Evolutionary conservation across 2,113 vertebrate genomes (phyloP), one percentile per base, ranked within the genome.

Genomic region (Megaptera novaeangliae): DNA sequence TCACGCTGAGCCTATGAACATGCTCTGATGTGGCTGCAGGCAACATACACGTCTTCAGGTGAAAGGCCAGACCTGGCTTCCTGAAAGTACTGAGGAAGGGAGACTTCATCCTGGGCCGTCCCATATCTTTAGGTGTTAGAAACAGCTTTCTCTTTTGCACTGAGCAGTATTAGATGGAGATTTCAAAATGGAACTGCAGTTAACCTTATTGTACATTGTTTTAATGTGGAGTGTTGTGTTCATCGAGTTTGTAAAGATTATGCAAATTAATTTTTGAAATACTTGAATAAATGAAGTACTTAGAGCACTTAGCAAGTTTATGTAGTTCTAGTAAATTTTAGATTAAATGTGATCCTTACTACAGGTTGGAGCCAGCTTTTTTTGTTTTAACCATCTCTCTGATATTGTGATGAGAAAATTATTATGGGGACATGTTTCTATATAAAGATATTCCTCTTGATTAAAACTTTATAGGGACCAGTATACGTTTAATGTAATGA

Each of bases 11-110:
- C 34, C 41, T 49, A 23, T 31, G 7, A 20, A 49, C 57, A 27
- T 15, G 21, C n/a, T 21, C 13, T 8, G 1, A 7, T 5, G 0
- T 11, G 63, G 27, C 39, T 14, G 25, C 31, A 27, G 8, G 8
- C n/a, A 4, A 6, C 46, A 15, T 25, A 13, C 15, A 6, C 59
- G 10, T 55, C 59, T 21, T 17, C 44, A 10, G 57, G 20, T 6
- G 6, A n/a, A 36, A 52, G 55, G n/a, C 44, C 57, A 39, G 75
- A 49, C 46, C 61, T 82, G 6, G 29, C 57, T 57, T 57, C 34
- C 4, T 21, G 31, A 31, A 34, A 13, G 9, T 34, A 9, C 46
- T 23, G 49, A 3, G 27, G 46, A 13, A 49, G 68, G 34, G 31
- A 2, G 6, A 17, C 41, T 7, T 34, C 15, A 7, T 44, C 27